Evolutionary conservation across 1,140 invertebrate species (phyloP), one percentile per base, ranked within the genome.

Genomic region (Papilio dardanus): DNA sequence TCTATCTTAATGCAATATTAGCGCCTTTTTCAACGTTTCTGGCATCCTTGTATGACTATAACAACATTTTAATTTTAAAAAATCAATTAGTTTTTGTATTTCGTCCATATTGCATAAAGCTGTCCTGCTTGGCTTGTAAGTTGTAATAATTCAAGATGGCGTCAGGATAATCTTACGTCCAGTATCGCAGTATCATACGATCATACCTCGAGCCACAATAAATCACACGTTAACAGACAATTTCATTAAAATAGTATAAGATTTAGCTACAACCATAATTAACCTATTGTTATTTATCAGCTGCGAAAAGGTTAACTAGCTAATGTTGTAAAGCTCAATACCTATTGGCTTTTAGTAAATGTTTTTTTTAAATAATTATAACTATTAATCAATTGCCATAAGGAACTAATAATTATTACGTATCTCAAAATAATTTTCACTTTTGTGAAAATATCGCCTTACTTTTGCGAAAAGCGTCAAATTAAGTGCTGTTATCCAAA

Each of bases 121-220:
- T 14, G 54, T 78, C 80, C 76, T 30, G 24, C 14, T 24, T 62
- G 10, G 76, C 58, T 67, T 14, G 42, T 62, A 19, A 82, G 42
- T 67, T 14, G 42, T 62, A 19, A 82, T 86, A 84, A 81, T 74
- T 85, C 77, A 84, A 81, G 77, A 81, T 84, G 78, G 40, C 40
- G 28, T 54, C 81, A 62, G 80, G 84, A 84, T 83, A 86, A 86
- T 82, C 79, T 77, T 74, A 35, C 62, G 65, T 50, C 46, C 24
- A 46, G 37, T 66, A 78, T 82, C 71, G 79, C 31, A 65, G 77
- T 77, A 76, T 74, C 80, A 31, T 67, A 74, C 77, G 65, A 76
- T 71, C 74, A 65, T 40, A 75, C 62, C 42, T 66, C 37, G 14
- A n/a, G 67, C 46, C 37, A 33, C 30, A 28, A 62, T 77, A 78